These are phyloP conservation scores for Dreissena rostriformis DNA, from an alignment of 1,140 invertebrate genomes.

Conservation along the genomic window DNA sequence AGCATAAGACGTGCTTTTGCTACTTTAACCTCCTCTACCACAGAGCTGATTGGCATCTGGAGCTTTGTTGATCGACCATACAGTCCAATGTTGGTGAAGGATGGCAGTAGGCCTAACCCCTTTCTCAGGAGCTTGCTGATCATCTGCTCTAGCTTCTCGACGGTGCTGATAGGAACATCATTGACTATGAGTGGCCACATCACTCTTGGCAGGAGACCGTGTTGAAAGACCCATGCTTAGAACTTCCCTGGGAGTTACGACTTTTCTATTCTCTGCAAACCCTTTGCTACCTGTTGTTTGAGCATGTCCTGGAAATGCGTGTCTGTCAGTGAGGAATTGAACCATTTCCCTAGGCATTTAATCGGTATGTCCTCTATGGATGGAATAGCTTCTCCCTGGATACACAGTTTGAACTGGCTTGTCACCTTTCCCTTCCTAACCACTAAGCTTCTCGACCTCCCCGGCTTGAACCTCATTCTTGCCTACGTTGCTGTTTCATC, in stretches of 20 bases:
- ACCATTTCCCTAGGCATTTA: slow-evolving; percentile 46
- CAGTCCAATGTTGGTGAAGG: slow-evolving; percentile 39
- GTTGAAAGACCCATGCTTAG: slow-evolving; percentile 31
- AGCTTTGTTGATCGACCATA: slow-evolving; percentile 48
- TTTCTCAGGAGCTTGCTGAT: slow-evolving; percentile 23
- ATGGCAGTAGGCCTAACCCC: slow-evolving; percentile 27
- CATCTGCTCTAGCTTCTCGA: slow-evolving; percentile 26
- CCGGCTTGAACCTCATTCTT: slow-evolving; percentile 25
- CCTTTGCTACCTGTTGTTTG: slow-evolving; percentile 21
- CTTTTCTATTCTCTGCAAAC: slow-evolving; percentile 26
- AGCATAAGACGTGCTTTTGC: slow-evolving; percentile 13
- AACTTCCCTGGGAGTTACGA: slow-evolving; percentile 8
- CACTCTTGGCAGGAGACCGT: slow-evolving; percentile 22
- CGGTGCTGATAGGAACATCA: slow-evolving; percentile 21
- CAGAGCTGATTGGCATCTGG: slow-evolving; percentile 40
- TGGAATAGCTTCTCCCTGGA: slow-evolving; percentile 28
- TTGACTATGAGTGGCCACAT: slow-evolving; percentile 34
- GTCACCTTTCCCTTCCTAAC: slow-evolving; percentile 39
- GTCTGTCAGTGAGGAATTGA: slow-evolving; percentile 17
- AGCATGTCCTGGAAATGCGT: slow-evolving; percentile 9
- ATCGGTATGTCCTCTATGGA: slow-evolving; percentile 27
- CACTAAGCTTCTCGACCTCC: slow-evolving; percentile 32
- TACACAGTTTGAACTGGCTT: neutral
- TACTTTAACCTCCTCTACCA: slow-evolving; percentile 40
- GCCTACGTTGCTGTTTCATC: slow-evolving; percentile 8